phyloP scores from a whole-genome alignment of 2,113 vertebrate genomes.

The Melanostigma gelatinosum region DNA sequence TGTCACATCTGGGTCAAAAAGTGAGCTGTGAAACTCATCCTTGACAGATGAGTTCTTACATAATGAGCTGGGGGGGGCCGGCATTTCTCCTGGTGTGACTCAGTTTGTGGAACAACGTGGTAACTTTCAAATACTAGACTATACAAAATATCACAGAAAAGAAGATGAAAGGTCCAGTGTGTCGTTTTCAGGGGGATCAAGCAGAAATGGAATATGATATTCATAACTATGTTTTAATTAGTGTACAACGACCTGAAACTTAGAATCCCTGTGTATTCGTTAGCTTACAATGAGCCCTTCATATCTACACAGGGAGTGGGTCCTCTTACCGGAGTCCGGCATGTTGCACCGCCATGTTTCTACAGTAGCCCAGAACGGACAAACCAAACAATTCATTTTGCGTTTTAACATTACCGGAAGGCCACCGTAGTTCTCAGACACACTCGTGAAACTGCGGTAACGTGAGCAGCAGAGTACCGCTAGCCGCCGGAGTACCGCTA shows the following conservation, averaged over 20 bases:
- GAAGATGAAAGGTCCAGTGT: background rate
- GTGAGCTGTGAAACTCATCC: slow-evolving; percentile 17
- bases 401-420: too few species aligned
- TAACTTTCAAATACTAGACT: background rate
- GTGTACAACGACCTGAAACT: background rate
- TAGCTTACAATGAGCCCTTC: background rate
- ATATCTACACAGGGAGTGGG: background rate
- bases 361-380: too few species aligned
- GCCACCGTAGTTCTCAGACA: too few species aligned
- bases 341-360: background rate
- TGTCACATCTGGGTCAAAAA: slow-evolving; percentile 55
- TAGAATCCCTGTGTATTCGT: background rate
- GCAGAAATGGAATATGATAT: background rate
- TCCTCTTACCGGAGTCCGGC: background rate
- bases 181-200: background rate
- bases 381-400: too few species aligned
- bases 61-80: slow-evolving; percentile 7
- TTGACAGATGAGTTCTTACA: slow-evolving; percentile 33
- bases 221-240: background rate
- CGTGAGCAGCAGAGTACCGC: too few species aligned
- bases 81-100: background rate
- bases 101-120: background rate
- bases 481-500: too few species aligned
- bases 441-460: too few species aligned
- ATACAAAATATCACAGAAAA: background rate